Evolutionary conservation across 2,113 vertebrate species (phyloP).

Genomic region (Nycticorax nycticorax): DNA sequence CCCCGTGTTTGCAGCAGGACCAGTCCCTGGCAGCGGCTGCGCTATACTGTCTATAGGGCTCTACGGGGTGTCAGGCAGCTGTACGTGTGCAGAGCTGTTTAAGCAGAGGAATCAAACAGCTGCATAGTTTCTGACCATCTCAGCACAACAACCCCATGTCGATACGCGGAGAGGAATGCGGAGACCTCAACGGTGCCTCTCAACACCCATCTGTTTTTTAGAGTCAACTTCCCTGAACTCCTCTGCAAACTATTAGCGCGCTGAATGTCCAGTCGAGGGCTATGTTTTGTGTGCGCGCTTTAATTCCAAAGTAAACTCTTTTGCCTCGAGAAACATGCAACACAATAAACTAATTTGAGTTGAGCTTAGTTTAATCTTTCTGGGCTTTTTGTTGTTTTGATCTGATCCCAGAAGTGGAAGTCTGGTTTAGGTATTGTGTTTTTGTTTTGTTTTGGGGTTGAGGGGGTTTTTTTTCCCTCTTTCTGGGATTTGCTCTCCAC

Average conservation of each 20-base stretch:
- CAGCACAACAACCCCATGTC: constrained; percentile 31
- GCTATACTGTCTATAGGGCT: accelerated
- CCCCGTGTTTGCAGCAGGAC: accelerated
- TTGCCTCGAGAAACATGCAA: constrained; percentile 64
- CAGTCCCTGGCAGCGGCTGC: neutral
- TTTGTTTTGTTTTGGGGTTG: constrained; percentile 64
- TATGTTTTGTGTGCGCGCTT: neutral
- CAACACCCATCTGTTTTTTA: constrained; percentile 66
- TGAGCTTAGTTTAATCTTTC: constrained; percentile 67
- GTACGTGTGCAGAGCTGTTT: neutral
- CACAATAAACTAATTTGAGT: constrained; percentile 70
- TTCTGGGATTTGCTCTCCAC: constrained; percentile 59
- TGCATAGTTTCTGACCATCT: constrained; percentile 52
- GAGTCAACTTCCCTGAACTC: constrained; percentile 57
- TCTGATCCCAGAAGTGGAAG: constrained; percentile 68
- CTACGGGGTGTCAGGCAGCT: neutral
- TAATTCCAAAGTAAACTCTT: constrained; percentile 73
- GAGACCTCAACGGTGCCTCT: constrained; percentile 66
- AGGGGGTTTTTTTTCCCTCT: neutral
- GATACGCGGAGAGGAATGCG: neutral
- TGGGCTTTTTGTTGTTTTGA: constrained; percentile 64
- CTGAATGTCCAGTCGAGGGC: constrained; percentile 29
- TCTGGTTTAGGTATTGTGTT: constrained; percentile 63
- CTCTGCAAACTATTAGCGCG: constrained; percentile 61
- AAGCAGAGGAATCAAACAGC: constrained; percentile 32